These are phyloP conservation scores for Cryptoprocta ferox DNA, from an alignment of 2,797 vertebrate genomes.

Conservation along the genomic window DNA sequence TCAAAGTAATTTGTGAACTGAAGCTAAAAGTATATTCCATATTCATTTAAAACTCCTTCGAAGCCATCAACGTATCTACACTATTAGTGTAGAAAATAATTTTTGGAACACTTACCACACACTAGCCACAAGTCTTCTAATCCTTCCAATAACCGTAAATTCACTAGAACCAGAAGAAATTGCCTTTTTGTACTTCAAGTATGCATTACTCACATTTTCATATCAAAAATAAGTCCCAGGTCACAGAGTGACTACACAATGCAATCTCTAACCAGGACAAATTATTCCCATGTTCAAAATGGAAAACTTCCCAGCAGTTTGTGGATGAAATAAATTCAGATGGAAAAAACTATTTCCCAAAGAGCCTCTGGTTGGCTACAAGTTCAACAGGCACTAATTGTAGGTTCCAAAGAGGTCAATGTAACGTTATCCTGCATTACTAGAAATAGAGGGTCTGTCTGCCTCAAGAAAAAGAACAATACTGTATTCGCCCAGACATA, in stretches of 20 bases:
- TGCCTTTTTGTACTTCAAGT: conserved; percentile 32
- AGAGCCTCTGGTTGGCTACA: neutral
- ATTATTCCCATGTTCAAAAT: neutral
- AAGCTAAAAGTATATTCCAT: neutral
- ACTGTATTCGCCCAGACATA: neutral
- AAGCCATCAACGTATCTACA: neutral
- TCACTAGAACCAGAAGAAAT: neutral
- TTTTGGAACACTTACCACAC: neutral
- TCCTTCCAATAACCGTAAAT: neutral
- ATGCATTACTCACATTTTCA: neutral
- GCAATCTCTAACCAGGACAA: neutral
- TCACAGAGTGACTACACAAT: neutral
- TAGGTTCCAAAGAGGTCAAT: conserved; percentile 5
- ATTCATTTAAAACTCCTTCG: conserved; percentile 8
- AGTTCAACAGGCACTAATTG: neutral
- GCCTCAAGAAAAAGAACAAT: neutral
- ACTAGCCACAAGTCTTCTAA: conserved; percentile 10
- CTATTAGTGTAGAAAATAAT: conserved; percentile 49
- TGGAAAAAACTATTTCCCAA: neutral
- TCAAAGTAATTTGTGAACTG: neutral
- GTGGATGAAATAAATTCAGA: conserved; percentile 18
- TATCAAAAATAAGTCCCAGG: neutral
- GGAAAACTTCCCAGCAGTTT: conserved; percentile 6
- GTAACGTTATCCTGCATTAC: neutral
- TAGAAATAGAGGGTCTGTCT: neutral